phyloP scores from a whole-genome alignment of 1,140 invertebrate species.

The Sinonovacula constricta region DNA sequence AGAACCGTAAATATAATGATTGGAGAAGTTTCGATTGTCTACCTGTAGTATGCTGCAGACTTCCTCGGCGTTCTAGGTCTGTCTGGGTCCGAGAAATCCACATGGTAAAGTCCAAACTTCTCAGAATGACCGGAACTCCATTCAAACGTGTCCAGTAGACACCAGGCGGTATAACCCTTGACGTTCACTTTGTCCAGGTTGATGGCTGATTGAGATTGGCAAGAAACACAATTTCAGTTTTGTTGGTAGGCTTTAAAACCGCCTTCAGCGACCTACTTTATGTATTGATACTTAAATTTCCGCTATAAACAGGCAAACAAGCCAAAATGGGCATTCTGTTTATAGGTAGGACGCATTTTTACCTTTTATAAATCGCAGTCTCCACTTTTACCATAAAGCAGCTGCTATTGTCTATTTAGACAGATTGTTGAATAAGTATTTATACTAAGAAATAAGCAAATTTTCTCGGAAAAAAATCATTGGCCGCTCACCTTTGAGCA shows the following conservation, averaged over 20 bases:
- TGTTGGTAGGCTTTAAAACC: not conserved
- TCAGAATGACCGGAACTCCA: conserved; percentile 81
- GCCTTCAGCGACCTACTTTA: not conserved
- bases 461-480: too few relatives aligned
- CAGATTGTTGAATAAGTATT: too few relatives aligned
- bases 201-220: conserved; percentile 74
- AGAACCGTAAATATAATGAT: too few relatives aligned
- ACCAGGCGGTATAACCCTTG: conserved; percentile 86
- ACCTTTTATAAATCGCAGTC: too few relatives aligned
- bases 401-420: too few relatives aligned
- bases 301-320: too few relatives aligned
- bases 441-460: too few relatives aligned
- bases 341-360: too few relatives aligned
- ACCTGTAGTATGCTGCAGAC: conserved; percentile 58
- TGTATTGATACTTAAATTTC: too few relatives aligned
- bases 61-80: conserved; percentile 84
- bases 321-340: not conserved
- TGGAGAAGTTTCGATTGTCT: too few relatives aligned
- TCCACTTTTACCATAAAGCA: too few relatives aligned
- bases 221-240: too few relatives aligned
- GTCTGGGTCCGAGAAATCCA: conserved; percentile 85
- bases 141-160: conserved; percentile 90
- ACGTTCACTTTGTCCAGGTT: conserved; percentile 84
- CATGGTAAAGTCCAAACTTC: conserved; percentile 86
- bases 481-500: conserved; percentile 81